Evolutionary conservation across 2,888 invertebrate species (phyloP), one percentile per base, ranked within the genome.

Genomic region (Gymnocheta viridis): DNA sequence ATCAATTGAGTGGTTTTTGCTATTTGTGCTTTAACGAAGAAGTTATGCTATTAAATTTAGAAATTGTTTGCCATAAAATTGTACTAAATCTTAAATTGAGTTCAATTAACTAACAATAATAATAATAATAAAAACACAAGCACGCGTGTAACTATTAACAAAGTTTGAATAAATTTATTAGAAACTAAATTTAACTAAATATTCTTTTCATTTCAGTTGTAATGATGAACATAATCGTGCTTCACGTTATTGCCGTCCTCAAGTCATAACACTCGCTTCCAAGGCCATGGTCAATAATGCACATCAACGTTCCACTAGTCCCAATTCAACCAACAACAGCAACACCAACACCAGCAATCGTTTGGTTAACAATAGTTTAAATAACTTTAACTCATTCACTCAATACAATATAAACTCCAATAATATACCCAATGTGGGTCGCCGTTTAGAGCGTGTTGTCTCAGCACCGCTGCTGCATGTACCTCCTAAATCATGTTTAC

Each of bases 401-500:
- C 70, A 79, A 9, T 19, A 27, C 4, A 62, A 54, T 32, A 86
- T 87, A 3, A 87, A 87, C 27, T 86, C 88, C 66, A 87, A 86
- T 47, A 87, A 32, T 54, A 41, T 62, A 60, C 51, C 51, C 62
- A 60, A 81, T 47, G 69, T n/a, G 89, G 88, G 89, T 74, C 89
- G 89, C 19, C 87, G 88, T 17, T 86, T 91, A 82, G 89, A 89
- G 77, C 91, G 90, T 41, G 86, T 89, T 86, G 86, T 88, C 54
- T 89, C 90, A n/a, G 90, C 90, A 12, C 90, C 89, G 35, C 86
- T 88, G 80, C 89, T 92, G 84, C 90, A 90, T 19, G 87, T 88
- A 67, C 91, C 91, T 82, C 94, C 94, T 5, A 93, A 93, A 85
- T 94, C 94, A 32, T 94, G 93, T 86, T 90, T 94, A 47, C 93